A percentile compares a stretch with the other conserved stretches of the same genome.
These are phyloP conservation scores for Gymnothorax reevesii DNA, from an alignment of 2,797 vertebrate genomes.

Conservation along the genomic window DNA sequence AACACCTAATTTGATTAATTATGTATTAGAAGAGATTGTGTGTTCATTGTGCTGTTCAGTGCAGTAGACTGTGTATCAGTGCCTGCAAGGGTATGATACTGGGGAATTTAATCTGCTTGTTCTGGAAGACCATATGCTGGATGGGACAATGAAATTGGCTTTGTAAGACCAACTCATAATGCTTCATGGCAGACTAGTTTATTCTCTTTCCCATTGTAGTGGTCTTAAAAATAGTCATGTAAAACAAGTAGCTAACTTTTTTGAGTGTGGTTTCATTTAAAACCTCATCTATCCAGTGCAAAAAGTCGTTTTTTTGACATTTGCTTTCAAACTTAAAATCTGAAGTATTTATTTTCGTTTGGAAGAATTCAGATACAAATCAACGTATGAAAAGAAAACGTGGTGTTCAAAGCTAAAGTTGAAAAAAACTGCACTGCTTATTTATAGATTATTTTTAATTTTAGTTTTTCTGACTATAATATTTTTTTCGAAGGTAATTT, in stretches of 20 bases:
- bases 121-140: background rate
- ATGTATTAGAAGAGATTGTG: background rate
- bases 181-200: constrained; percentile 21
- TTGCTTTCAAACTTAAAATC: background rate
- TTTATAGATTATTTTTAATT: background rate
- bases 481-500: background rate
- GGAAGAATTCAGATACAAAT: background rate
- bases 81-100: constrained; percentile 9
- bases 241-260: constrained; percentile 26
- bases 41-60: background rate
- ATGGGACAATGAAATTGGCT: background rate
- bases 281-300: background rate
- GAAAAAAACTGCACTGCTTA: background rate
- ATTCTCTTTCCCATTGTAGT: constrained; percentile 28
- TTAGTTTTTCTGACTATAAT: too few relatives aligned
- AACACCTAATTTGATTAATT: constrained; percentile 1
- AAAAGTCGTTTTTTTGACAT: background rate
- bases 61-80: background rate
- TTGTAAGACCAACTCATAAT: background rate
- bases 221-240: background rate
- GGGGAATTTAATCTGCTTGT: background rate
- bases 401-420: background rate
- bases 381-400: background rate
- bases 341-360: background rate
- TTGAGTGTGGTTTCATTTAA: background rate